These are phyloP conservation scores for Lasiurus cinereus DNA, from an alignment of 2,113 vertebrate genomes.

Conservation along the genomic window DNA sequence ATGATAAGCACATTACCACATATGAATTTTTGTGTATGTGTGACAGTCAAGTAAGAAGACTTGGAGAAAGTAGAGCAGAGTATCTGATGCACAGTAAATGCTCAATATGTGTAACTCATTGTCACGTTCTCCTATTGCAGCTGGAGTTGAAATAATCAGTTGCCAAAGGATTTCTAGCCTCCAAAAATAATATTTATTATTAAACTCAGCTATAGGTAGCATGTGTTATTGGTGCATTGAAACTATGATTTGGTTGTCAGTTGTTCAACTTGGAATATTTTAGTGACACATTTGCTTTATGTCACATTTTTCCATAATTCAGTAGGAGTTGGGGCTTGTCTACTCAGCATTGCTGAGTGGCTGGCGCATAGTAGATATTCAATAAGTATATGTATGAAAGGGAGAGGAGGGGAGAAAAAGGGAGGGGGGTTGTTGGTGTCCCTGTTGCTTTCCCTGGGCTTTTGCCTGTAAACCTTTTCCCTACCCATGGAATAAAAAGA, in stretches of 20 bases:
- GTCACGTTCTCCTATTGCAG: not conserved
- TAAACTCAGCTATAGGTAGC: not conserved
- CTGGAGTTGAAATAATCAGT: not conserved
- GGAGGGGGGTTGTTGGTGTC: not conserved
- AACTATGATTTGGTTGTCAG: not conserved
- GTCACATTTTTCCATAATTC: not conserved
- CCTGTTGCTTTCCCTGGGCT: not conserved
- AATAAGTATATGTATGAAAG: not conserved
- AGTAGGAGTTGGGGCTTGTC: not conserved
- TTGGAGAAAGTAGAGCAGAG: not conserved
- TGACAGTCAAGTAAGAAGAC: not conserved
- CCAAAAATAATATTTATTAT: not conserved
- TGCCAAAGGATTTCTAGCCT: not conserved
- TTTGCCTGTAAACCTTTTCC: constrained; percentile 22
- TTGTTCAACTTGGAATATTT: constrained; percentile 26
- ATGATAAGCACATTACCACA: not conserved
- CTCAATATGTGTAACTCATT: not conserved
- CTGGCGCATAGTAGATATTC: not conserved
- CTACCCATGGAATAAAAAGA: constrained; percentile 10
- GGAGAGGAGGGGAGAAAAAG: not conserved
- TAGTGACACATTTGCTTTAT: not conserved
- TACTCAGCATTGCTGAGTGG: not conserved
- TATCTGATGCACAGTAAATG: not conserved
- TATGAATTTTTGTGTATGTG: not conserved
- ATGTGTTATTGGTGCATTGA: not conserved